Evolutionary conservation across 2,113 vertebrate species (phyloP), one percentile per base, ranked within the genome.

Genomic region (Psittacula cyanocephala): DNA sequence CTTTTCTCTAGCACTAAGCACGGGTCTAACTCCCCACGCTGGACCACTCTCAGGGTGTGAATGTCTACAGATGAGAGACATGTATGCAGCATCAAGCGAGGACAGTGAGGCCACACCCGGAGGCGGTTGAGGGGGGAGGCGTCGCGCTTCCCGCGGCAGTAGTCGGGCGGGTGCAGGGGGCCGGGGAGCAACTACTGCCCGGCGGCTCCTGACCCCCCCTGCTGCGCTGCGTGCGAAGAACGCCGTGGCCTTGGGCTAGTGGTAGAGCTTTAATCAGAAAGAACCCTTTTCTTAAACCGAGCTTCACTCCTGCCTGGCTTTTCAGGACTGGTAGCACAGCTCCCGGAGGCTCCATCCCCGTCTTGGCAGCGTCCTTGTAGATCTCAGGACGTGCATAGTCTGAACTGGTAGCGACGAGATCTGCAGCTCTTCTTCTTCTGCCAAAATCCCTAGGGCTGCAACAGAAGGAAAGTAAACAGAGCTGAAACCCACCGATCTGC

Each of bases 111-210:
- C 55, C 55, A 23, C 3, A 57, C 19, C 12, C 19, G 19, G 53
- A 22, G 55, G 33, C 19, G 31, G 31, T 4, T 20, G 12, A 19
- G 31, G 53, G 1, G 12, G 31, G 18, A 57, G 18, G 31, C 8
- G 53, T 31, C 5, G 3, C 11, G 2, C 3, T 33, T 19, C 8
- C 12, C 3, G 19, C 13, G 4, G 33, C 20, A 8, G 19, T 22
- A 13, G 27, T 50, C 49, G 23, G 22, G 22, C 14, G 7, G 2
- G 31, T n/a, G 31, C 7, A 0, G 31, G 31, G 19, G 19, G 8
- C 12, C 2, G 55, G 31, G 3, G 55, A 22, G 31, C 31, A n/a
- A 8, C 55, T 8, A 12, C 31, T n/a, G 55, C 19, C 19, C 8
- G 7, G 31, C 31, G 4, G 55, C 31, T 57, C 31, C 31, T 20